Evolutionary conservation across 2,113 vertebrate species (phyloP).

Genomic region (Pristiophorus japonicus): DNA sequence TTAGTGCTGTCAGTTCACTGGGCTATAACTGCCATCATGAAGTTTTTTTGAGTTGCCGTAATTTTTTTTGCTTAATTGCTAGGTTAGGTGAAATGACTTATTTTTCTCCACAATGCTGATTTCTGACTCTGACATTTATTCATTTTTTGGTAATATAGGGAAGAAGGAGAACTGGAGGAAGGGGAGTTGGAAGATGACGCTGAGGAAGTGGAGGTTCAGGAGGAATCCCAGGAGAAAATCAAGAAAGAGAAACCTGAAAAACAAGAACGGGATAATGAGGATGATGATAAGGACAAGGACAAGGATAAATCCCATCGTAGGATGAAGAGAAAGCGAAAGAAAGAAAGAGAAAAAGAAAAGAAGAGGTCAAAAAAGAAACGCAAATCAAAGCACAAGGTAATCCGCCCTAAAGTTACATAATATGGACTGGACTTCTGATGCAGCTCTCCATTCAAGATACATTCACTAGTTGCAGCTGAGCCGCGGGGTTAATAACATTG

Average conservation of each 20-base stretch:
- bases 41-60: background rate
- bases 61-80: background rate
- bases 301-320: conserved; percentile 69
- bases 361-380: conserved; percentile 74
- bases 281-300: conserved; percentile 46
- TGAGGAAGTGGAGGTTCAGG: conserved; percentile 63
- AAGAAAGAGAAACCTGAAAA: conserved; percentile 68
- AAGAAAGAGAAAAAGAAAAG: conserved; percentile 77
- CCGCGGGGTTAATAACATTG: too few species aligned
- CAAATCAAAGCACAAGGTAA: conserved; percentile 89
- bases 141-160: conserved; percentile 48
- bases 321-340: conserved; percentile 80
- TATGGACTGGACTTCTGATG: too few species aligned
- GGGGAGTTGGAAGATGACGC: conserved; percentile 86
- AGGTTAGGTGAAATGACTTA: background rate
- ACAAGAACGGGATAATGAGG: conserved; percentile 71
- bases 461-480: too few species aligned
- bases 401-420: background rate
- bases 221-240: conserved; percentile 45
- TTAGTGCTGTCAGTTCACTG: background rate
- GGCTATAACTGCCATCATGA: background rate
- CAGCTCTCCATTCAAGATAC: too few species aligned
- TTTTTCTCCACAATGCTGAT: background rate
- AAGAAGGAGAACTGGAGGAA: conserved; percentile 91
- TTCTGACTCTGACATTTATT: background rate